These are phyloP conservation scores for Scolopax bukidnonensis DNA, from an alignment of 2,797 vertebrate genomes.

Conservation along the genomic window DNA sequence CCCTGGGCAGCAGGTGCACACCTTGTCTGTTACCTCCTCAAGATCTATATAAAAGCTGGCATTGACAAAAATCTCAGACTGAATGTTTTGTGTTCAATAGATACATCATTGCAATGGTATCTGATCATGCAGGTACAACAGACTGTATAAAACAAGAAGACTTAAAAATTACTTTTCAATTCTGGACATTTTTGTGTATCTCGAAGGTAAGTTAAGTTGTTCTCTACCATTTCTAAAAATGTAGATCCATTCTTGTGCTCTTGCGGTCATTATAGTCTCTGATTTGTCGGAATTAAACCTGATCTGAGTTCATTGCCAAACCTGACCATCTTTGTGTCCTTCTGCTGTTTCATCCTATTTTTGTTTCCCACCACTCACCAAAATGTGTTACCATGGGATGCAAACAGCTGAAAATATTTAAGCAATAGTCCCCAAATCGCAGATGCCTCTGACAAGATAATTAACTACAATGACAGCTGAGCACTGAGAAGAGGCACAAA, in stretches of 20 bases:
- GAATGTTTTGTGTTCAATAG: neutral
- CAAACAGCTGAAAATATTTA: conserved; percentile 6
- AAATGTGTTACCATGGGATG: neutral
- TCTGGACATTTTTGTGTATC: neutral
- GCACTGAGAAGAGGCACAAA: neutral
- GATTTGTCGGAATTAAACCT: neutral
- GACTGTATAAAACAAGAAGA: neutral
- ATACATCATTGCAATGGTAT: accelerated
- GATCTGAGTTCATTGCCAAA: neutral
- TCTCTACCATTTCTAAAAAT: neutral
- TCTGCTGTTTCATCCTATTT: neutral
- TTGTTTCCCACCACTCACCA: neutral
- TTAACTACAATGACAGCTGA: conserved; percentile 37
- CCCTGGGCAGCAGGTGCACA: neutral
- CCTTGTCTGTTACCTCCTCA: neutral
- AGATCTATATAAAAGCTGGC: neutral
- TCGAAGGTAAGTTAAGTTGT: neutral
- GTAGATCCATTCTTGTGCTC: neutral
- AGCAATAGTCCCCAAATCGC: neutral
- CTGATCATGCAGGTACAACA: neutral
- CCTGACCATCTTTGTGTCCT: neutral
- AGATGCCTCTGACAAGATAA: conserved; percentile 43
- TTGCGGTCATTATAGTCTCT: neutral
- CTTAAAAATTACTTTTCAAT: neutral
- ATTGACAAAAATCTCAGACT: neutral